Base-by-base conservation (phyloP, 2,113 vertebrate species). In the Syngnathus typhle region DNA sequence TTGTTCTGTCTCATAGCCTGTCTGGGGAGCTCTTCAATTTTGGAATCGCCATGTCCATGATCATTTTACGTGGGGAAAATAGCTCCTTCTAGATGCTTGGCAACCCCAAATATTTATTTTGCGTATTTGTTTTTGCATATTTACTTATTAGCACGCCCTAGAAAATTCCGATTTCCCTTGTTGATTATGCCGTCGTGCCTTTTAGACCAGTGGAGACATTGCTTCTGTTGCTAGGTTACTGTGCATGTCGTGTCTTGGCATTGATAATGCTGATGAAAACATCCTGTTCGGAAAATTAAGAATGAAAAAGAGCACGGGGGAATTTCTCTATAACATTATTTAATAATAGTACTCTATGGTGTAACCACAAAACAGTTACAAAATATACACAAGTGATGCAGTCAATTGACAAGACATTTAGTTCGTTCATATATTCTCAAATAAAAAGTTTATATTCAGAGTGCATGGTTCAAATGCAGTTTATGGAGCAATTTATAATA, bases 171-270 rank as follows among this genome's bases (percentile, higher is more conserved):
- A 56, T 74, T 39, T 32, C 69, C 70, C 58, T 56, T 68, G 52
- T 75, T 71, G 13, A 69, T 23, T 60, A 69, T 60, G 62, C 52
- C 46, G 67, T 67, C 67, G 81, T 86, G 75, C 70, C 61, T 75
- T 65, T 84, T 41, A 70, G 67, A 68, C 64, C 68, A 43, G 46
- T 16, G 47, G 59, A 59, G 21, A 9, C 55, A 85, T 85, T 68
- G 79, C 77, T 32, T 67, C 81, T 82, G 87, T 90, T 89, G 87
- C 86, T 85, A 89, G 80, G 87, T 49, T 79, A 89, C 86, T 0
- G 65, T 64, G 66, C 47, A 64, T 21, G 36, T 75, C 70, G 71
- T 79, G 74, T 32, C 69, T 68, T 15, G 1, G 74, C 38, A 60
- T 62, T 27, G 41, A 43, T 43, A 3, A 32, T 3, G 27, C 54